phyloP scores from a whole-genome alignment of 2,113 vertebrate species.

The Triplophysa dalaica region DNA sequence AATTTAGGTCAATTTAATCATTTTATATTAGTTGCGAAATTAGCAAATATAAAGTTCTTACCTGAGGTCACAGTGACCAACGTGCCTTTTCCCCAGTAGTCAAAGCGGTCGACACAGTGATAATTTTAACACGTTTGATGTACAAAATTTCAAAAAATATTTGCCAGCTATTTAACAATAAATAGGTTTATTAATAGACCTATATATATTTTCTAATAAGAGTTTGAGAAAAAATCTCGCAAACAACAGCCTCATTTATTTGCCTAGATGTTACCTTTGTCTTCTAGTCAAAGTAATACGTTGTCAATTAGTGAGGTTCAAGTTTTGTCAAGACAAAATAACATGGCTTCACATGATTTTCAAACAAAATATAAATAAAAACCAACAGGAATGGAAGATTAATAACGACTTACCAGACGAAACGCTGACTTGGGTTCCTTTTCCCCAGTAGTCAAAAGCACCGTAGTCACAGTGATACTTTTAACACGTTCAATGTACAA shows the following conservation, averaged over 20 bases:
- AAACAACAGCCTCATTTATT: no score
- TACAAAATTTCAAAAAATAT: background rate
- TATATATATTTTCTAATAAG: no score
- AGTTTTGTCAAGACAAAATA: background rate
- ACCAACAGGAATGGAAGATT: background rate
- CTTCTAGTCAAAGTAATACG: background rate
- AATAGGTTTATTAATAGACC: no score
- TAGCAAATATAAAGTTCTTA: background rate
- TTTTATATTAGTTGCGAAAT: background rate
- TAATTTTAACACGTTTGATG: background rate
- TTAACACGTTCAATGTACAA: background rate
- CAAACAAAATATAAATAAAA: background rate
- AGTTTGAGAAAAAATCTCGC: no score
- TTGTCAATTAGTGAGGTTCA: background rate
- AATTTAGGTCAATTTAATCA: background rate
- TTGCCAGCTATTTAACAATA: no score
- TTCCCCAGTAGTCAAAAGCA: slow-evolving; percentile 54
- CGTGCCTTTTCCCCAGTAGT: slow-evolving; percentile 42
- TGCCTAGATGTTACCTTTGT: background rate
- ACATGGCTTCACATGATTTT: background rate
- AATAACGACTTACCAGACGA: slow-evolving; percentile 34
- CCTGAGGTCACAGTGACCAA: slow-evolving; percentile 23
- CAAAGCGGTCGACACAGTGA: slow-evolving; percentile 39
- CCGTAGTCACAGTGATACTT: slow-evolving; percentile 18
- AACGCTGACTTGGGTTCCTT: slow-evolving; percentile 48